Conservation (phyloP, 2,797 vertebrate species). For the Premnoplex brunnescens region DNA sequence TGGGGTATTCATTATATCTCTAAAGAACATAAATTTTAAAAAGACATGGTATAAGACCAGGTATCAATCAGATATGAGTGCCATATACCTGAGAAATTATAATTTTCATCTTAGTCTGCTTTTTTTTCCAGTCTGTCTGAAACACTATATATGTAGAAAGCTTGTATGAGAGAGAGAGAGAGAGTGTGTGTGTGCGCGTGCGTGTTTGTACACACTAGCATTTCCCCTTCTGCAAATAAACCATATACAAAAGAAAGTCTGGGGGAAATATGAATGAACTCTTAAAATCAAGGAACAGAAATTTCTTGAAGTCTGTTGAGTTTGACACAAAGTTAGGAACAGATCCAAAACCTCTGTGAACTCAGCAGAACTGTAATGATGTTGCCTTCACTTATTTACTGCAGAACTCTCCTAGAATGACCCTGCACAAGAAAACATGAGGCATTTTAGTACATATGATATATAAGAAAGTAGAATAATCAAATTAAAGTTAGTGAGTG, state of each 20-base stretch:
- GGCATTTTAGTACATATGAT: neutral
- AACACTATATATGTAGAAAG: neutral
- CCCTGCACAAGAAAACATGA: neutral
- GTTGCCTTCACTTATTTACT: neutral
- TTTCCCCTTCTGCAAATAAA: neutral
- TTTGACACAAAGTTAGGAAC: neutral
- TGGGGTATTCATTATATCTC: neutral
- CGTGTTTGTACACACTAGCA: neutral
- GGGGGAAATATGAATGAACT: neutral
- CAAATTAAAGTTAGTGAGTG: neutral
- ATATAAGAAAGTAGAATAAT: neutral
- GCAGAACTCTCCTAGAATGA: neutral
- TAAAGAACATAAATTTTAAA: neutral
- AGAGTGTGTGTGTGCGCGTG: no score
- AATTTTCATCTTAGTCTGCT: neutral
- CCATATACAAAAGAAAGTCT: neutral
- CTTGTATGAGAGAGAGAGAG: no score
- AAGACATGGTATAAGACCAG: accelerated
- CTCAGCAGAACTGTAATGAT: neutral
- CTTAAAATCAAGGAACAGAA: neutral
- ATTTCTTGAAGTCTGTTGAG: neutral
- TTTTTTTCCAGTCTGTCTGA: neutral
- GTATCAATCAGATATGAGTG: neutral
- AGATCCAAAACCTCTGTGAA: neutral
- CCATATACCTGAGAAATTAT: neutral